These are phyloP conservation scores for Equus przewalskii DNA, from an alignment of 2,113 vertebrate genomes.

Conservation along the genomic window DNA sequence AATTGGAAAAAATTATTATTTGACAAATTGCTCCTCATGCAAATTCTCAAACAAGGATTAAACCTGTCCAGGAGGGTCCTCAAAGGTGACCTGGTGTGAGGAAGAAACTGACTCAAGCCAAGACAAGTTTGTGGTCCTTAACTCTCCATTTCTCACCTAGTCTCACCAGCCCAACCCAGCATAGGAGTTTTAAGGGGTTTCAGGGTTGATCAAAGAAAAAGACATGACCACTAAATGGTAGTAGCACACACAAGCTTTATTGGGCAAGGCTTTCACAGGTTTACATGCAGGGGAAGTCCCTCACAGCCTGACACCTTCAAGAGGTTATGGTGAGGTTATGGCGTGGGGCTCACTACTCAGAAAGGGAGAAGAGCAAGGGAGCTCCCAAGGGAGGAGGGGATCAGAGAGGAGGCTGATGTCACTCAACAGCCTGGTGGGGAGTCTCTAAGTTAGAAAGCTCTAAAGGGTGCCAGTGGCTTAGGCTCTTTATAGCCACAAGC, in stretches of 20 bases:
- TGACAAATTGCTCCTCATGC: background rate
- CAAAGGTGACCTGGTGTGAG: background rate
- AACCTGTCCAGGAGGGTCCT: background rate
- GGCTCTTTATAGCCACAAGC: background rate
- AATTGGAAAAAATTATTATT: background rate
- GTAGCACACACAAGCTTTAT: background rate
- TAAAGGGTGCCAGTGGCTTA: background rate
- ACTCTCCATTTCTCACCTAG: background rate
- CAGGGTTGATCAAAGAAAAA: background rate
- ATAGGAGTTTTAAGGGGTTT: background rate
- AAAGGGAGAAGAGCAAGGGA: background rate
- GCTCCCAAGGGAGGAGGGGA: background rate
- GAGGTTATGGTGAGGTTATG: background rate
- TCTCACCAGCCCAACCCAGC: too few species aligned
- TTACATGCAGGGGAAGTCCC: background rate
- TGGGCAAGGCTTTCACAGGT: background rate
- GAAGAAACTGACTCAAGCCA: background rate
- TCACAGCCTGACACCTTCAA: background rate
- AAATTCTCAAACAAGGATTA: background rate
- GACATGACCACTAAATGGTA: background rate
- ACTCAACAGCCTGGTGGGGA: background rate
- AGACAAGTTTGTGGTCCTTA: background rate
- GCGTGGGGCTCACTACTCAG: background rate
- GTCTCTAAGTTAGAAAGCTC: background rate
- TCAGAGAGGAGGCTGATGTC: background rate